Conservation (phyloP, 2,797 vertebrate species). For the Gymnothorax reevesii region DNA sequence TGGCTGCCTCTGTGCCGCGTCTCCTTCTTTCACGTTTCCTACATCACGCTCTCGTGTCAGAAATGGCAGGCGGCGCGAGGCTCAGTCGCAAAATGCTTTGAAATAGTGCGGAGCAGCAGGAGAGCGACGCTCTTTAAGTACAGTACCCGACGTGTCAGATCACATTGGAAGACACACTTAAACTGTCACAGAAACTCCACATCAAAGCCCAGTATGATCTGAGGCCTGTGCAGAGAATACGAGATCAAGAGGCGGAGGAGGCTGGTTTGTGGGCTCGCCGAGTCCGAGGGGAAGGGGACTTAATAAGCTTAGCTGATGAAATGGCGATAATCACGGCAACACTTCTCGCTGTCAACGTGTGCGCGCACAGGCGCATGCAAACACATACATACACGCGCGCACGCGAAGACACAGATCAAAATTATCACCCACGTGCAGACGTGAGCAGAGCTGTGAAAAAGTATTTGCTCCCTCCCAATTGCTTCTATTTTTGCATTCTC, state of each 20-base stretch:
- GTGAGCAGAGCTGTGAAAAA: no score
- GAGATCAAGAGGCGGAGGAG: background rate
- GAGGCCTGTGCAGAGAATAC: background rate
- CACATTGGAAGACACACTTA: conserved; percentile 9
- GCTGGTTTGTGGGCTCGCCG: background rate
- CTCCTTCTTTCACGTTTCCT: background rate
- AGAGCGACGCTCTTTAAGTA: conserved; percentile 1
- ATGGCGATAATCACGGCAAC: conserved; percentile 15
- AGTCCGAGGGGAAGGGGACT: background rate
- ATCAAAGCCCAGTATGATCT: conserved; percentile 18
- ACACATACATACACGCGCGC: no score
- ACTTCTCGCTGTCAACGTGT: background rate
- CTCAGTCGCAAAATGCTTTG: background rate
- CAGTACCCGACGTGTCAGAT: conserved; percentile 8
- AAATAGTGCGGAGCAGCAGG: background rate
- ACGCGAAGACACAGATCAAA: no score
- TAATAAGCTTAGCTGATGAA: conserved; percentile 22
- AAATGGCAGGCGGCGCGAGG: background rate
- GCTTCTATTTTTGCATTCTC: no score
- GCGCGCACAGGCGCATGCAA: no score
- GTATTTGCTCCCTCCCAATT: no score
- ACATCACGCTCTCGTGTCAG: background rate
- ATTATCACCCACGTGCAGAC: background rate
- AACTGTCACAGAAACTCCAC: conserved; percentile 4
- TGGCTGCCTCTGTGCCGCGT: background rate